These are phyloP conservation scores for Papilio demoleus DNA, from an alignment of 2,888 invertebrate species.

Conservation along the genomic window DNA sequence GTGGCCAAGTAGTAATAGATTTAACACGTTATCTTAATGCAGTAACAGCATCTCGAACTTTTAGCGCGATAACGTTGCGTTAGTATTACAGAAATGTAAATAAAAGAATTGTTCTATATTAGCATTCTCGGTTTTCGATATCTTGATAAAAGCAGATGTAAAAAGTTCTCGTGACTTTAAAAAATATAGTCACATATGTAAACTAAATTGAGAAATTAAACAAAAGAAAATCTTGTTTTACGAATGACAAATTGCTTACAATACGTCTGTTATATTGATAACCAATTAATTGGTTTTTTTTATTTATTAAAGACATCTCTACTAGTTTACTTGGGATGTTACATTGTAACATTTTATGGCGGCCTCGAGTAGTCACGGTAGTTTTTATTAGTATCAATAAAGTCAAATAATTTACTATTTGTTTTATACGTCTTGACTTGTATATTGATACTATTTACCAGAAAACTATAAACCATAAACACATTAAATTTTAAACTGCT, in stretches of 20 bases:
- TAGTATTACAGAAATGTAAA: too few species aligned
- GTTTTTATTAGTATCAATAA: conserved; percentile 8
- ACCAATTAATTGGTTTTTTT: conserved; percentile 53
- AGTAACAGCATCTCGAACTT: too few species aligned
- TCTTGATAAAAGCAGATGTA: conserved; percentile 34
- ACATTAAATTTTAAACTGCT: too few species aligned
- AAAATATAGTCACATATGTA: not conserved
- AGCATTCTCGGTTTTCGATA: not conserved
- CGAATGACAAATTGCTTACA: conserved; percentile 35
- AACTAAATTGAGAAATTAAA: conserved; percentile 25
- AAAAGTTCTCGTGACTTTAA: not conserved
- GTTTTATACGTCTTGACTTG: not conserved
- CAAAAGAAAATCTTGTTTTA: conserved; percentile 2
- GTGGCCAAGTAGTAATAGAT: too few species aligned
- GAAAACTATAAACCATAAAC: not conserved
- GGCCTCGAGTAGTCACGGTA: conserved; percentile 26
- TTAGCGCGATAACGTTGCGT: too few species aligned
- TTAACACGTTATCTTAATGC: too few species aligned
- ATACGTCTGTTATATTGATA: conserved; percentile 54
- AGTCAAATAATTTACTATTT: not conserved
- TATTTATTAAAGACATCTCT: conserved; percentile 59
- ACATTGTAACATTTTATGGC: conserved; percentile 42
- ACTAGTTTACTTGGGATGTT: conserved; percentile 50
- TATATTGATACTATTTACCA: too few species aligned
- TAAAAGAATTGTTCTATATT: not conserved